Percentiles rank a stretch among this genome's conserved stretches.
Conservation (phyloP, 2,888 invertebrate species). For the Dolichomitus sp. region DNA sequence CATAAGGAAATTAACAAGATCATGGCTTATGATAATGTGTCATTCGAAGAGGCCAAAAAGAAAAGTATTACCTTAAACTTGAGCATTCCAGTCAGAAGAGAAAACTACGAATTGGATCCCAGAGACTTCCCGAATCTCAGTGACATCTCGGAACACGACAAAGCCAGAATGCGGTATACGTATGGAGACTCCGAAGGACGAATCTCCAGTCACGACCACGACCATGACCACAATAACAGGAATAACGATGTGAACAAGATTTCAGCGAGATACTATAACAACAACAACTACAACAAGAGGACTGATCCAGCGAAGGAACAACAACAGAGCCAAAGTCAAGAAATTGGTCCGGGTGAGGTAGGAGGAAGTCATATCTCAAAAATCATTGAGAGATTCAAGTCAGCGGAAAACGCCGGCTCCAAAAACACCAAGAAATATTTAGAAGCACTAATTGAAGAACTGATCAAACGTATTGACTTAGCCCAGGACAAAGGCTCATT, state of each 20-base stretch:
- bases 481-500: slow-evolving; percentile 1
- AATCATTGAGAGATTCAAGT: background rate
- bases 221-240: background rate
- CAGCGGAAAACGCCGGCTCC: background rate
- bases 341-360: background rate
- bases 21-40: slow-evolving; percentile 28
- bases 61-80: too few species aligned
- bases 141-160: background rate
- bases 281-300: too few species aligned
- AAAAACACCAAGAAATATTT: background rate
- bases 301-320: background rate
- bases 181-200: slow-evolving; percentile 15
- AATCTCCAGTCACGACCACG: too few species aligned
- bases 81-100: too few species aligned
- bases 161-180: background rate
- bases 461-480: slow-evolving; percentile 10
- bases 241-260: background rate
- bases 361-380: background rate
- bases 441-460: background rate
- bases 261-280: background rate
- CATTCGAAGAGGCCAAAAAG: slow-evolving; percentile 26
- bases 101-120: too few species aligned
- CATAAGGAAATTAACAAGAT: slow-evolving; percentile 23
- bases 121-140: slow-evolving; percentile 22
- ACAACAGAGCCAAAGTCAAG: background rate